phyloP scores from a whole-genome alignment of 1,140 invertebrate genomes.

The Muscidifurax raptorellus region DNA sequence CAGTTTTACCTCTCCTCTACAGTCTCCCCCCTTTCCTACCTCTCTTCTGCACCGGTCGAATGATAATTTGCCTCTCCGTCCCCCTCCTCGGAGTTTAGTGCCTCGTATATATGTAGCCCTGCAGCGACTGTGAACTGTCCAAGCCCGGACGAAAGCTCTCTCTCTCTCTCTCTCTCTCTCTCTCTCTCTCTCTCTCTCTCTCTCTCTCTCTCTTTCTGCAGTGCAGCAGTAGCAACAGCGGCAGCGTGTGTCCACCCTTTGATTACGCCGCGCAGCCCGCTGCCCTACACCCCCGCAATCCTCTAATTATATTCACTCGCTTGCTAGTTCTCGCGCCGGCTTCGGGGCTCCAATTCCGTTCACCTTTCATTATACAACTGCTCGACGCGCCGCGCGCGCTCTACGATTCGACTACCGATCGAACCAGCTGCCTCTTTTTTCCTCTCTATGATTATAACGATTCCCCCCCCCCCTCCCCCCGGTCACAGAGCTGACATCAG shows the following conservation, averaged over 20 bases:
- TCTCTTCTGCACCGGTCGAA: conserved; percentile 63
- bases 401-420: conserved; percentile 73
- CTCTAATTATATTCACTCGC: conserved; percentile 75
- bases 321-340: conserved; percentile 67
- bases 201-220: conserved; percentile 40
- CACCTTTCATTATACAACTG: conserved; percentile 74
- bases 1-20: conserved; percentile 12
- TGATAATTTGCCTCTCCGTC: conserved; percentile 72
- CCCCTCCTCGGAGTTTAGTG: conserved; percentile 31
- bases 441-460: conserved; percentile 49
- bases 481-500: neutral
- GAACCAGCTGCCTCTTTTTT: conserved; percentile 62
- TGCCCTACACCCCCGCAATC: conserved; percentile 65
- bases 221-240: conserved; percentile 8
- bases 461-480: conserved; percentile 10
- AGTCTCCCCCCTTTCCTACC: neutral
- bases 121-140: conserved; percentile 45
- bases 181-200: too few species aligned
- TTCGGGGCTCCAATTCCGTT: conserved; percentile 70
- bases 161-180: too few species aligned
- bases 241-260: conserved; percentile 47
- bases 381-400: conserved; percentile 65
- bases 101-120: neutral
- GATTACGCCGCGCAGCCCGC: conserved; percentile 60
- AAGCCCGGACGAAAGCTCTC: conserved; percentile 31